A percentile compares a stretch with the other conserved stretches of the same genome.
Evolutionary conservation across 2,113 vertebrate genomes (phyloP).

Genomic region (Jacana jacana): DNA sequence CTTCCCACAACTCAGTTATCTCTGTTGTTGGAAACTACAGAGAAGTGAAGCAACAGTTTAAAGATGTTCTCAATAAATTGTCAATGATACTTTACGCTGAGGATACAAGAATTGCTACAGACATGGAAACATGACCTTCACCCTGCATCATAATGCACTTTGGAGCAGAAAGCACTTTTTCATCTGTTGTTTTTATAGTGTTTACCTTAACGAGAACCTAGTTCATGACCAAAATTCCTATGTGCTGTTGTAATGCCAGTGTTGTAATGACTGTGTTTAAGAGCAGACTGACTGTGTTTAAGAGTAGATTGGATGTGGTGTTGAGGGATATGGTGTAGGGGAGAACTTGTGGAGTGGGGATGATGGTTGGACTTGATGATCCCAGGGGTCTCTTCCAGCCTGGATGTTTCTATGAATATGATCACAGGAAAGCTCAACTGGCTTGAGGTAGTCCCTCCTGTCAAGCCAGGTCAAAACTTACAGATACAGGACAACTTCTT

Average conservation of each 20-base stretch:
- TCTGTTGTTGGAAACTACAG: not conserved
- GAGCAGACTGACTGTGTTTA: too few species aligned
- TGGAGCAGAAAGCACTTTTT: not conserved
- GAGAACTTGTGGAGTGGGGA: too few species aligned
- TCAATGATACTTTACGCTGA: not conserved
- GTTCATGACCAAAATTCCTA: not conserved
- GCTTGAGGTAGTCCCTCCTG: not conserved
- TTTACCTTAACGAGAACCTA: not conserved
- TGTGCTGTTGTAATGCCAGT: not conserved
- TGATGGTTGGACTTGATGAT: too few species aligned
- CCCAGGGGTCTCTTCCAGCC: too few species aligned
- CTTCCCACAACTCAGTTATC: not conserved
- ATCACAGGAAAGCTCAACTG: not conserved
- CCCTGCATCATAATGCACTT: not conserved
- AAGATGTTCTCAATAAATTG: conserved; percentile 26
- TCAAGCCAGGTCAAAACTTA: not conserved
- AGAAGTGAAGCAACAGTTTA: not conserved
- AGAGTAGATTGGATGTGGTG: too few species aligned
- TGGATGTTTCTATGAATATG: too few species aligned
- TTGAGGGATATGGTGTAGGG: too few species aligned
- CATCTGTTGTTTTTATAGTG: not conserved
- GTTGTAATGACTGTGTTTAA: too few species aligned
- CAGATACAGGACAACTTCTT: not conserved
- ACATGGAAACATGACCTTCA: not conserved
- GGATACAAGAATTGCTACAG: not conserved